A percentile compares a stretch with the other conserved stretches of the same genome.
These are phyloP conservation scores for Creontiades dilutus DNA, from an alignment of 2,888 invertebrate genomes.

Conservation along the genomic window DNA sequence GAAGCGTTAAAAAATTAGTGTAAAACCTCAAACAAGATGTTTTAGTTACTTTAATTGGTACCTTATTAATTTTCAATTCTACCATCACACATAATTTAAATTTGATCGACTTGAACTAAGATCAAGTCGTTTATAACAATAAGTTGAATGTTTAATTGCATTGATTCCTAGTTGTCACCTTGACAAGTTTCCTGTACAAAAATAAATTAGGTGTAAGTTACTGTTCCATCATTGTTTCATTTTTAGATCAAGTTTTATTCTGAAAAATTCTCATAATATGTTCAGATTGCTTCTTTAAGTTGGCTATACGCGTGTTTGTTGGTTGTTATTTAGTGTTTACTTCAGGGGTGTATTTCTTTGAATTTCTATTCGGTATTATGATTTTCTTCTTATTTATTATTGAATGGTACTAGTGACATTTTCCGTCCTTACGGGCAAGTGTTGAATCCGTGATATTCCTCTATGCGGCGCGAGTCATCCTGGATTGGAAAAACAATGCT, in stretches of 20 bases:
- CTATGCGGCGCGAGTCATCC: slow-evolving; percentile 3
- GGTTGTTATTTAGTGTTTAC: slow-evolving; percentile 57
- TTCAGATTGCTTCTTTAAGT: not conserved
- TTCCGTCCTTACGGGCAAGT: not conserved
- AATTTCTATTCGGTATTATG: not conserved
- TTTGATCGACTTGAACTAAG: no score
- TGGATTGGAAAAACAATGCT: slow-evolving; percentile 35
- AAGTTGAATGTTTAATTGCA: not conserved
- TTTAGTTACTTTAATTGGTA: no score
- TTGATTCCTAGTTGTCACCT: not conserved
- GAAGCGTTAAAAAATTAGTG: no score
- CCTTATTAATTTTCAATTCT: no score
- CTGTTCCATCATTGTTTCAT: not conserved
- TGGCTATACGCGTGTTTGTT: not conserved
- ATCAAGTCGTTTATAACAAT: not conserved
- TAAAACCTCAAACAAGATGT: no score
- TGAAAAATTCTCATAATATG: not conserved
- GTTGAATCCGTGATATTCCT: not conserved
- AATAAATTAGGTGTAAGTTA: not conserved
- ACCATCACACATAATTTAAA: no score
- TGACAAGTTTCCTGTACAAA: not conserved
- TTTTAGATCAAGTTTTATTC: not conserved
- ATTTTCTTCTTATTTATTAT: not conserved
- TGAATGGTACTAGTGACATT: slow-evolving; percentile 41
- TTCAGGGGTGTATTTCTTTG: not conserved